phyloP scores from a whole-genome alignment of 2,888 invertebrate species.

The Ariolimax columbianus region DNA sequence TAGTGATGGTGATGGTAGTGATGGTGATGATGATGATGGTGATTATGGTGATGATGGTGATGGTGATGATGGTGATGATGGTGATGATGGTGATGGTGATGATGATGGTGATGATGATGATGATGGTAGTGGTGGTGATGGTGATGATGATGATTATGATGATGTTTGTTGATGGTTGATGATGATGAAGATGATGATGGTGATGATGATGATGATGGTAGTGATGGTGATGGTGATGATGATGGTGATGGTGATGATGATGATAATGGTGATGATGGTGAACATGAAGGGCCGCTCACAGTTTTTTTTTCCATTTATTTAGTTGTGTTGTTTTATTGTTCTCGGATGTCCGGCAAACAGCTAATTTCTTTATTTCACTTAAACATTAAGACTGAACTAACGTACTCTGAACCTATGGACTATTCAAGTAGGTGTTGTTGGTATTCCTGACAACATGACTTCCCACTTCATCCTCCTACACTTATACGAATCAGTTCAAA shows the following conservation, averaged over 20 bases:
- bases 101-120: conserved; percentile 11
- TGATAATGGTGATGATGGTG: background rate
- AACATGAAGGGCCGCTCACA: background rate
- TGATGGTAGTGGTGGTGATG: conserved; percentile 7
- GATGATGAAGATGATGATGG: background rate
- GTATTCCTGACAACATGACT: too few species aligned
- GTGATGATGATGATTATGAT: too few species aligned
- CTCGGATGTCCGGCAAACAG: too few species aligned
- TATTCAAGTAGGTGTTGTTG: too few species aligned
- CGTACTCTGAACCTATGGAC: too few species aligned
- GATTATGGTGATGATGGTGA: background rate
- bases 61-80: background rate
- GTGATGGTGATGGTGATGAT: background rate
- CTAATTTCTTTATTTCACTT: too few species aligned
- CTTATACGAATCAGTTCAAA: too few species aligned
- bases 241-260: background rate
- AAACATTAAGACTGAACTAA: too few species aligned
- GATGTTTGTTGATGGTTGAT: too few species aligned
- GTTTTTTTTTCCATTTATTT: too few species aligned
- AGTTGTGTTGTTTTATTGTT: too few species aligned
- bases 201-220: background rate
- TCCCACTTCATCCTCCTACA: too few species aligned
- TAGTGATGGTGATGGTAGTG: background rate
- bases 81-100: background rate
- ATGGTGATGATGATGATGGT: background rate